A percentile compares a stretch with the other conserved stretches of the same genome.
Conservation (phyloP, 2,113 vertebrate genomes). For the Cervus canadensis region DNA sequence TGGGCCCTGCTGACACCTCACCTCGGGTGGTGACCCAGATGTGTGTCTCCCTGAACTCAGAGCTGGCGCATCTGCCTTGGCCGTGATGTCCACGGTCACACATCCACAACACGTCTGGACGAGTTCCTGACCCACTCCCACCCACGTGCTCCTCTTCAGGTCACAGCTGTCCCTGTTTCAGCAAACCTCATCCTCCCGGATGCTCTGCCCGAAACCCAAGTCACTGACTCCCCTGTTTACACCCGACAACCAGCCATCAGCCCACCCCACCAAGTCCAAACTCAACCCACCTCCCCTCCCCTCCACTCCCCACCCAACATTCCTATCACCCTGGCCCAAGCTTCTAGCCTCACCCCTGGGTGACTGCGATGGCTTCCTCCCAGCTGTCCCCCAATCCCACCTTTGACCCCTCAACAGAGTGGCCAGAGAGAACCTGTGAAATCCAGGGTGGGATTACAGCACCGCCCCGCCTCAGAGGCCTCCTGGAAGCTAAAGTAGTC, state of each 20-base stretch:
- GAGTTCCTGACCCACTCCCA: not conserved
- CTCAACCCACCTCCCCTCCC: not conserved
- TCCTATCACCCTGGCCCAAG: not conserved
- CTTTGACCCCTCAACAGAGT: not conserved
- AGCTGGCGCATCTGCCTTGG: not conserved
- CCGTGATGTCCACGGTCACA: not conserved
- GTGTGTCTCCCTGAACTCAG: not conserved
- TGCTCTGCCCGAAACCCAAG: not conserved
- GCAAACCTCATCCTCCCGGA: not conserved
- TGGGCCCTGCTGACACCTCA: not conserved
- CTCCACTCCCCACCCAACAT: not conserved
- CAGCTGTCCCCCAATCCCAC: not conserved
- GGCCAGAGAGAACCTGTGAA: not conserved
- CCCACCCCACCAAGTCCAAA: not conserved
- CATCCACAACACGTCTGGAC: accelerated
- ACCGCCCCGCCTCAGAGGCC: not conserved
- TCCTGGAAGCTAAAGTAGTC: not conserved
- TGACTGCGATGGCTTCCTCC: not conserved
- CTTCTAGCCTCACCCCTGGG: not conserved
- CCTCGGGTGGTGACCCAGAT: not conserved
- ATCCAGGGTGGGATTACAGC: not conserved
- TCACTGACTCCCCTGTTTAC: not conserved
- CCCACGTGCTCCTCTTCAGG: not conserved
- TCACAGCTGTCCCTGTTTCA: not conserved
- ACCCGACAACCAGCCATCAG: not conserved